Base-by-base conservation (phyloP, 2,888 invertebrate species). In the Volucella inanis region DNA sequence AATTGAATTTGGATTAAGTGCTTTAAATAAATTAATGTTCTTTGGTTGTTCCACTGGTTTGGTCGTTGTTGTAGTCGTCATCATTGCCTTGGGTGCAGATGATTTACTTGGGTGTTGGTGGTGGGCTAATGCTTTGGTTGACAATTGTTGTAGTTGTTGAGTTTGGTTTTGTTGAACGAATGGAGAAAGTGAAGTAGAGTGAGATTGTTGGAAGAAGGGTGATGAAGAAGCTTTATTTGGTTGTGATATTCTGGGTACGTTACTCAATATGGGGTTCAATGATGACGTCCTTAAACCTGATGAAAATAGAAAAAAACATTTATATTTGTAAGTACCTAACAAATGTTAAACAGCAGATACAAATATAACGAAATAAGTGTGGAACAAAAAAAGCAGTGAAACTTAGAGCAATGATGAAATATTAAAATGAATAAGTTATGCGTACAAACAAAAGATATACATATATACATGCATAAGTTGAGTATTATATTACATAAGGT, bases 31-130 rank as follows among this genome's bases (percentile, higher is more conserved):
- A 91, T 90, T 91, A 90, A 90, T 88, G 91, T 90, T 92, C 92
- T 92, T 92, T 92, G 92, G 92, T 92, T 91, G 90, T 89, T 92
- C 91, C 92, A 92, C 92, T 92, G 92, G 92, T 91, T 92, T 89
- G 88, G 90, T 89, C 89, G 88, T 89, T 88, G 87, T 87, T 89
- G 72, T 87, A 80, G 71, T 64, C 88, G 88, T 88, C 88, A 84
- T 87, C 88, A 86, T 70, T 82, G 74, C 87, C 82, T 77, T 71
- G 61, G 54, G 10, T 72, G 65, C 61, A 61, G 70, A 65, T 52
- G 76, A 11, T 54, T 68, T 71, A 52, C 45, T 75, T 82, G 72
- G 65, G 71, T 76, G 78, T 52, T 75, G 80, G 68, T 75, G 80
- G 68, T 82, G 86, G 71, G 88, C 89, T 87, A 88, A 87, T 87